These are phyloP conservation scores for Leptopilina clavipes DNA, from an alignment of 1,140 invertebrate genomes.

Conservation along the genomic window DNA sequence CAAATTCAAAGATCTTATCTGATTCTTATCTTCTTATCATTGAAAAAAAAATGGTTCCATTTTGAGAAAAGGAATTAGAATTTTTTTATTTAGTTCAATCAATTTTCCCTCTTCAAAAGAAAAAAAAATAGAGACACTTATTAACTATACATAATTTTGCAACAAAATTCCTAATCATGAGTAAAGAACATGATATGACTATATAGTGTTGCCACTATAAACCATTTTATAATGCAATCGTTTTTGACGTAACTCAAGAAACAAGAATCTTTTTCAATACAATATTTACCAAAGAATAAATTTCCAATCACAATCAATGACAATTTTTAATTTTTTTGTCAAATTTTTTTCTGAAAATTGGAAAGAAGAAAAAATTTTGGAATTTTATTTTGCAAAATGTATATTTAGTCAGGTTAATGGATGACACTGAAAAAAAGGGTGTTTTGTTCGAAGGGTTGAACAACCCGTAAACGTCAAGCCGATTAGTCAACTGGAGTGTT, in stretches of 20 bases:
- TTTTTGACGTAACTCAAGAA: conserved; percentile 14
- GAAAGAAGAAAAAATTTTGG: background rate
- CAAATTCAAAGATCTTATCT: no score
- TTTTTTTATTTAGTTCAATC: background rate
- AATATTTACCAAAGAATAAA: background rate
- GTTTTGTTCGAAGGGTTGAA: conserved; percentile 57
- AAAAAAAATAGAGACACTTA: no score
- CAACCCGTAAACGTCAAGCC: conserved; percentile 64
- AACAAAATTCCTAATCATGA: background rate
- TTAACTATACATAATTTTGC: conserved; percentile 3
- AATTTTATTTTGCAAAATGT: background rate
- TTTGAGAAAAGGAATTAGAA: conserved; percentile 11
- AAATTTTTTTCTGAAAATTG: no score
- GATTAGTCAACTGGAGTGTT: conserved; percentile 57
- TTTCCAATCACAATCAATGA: background rate
- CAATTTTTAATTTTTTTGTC: background rate
- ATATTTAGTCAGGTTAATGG: background rate
- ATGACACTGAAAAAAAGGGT: conserved; percentile 42
- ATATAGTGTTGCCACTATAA: background rate
- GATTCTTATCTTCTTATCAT: no score
- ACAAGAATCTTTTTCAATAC: conserved; percentile 4
- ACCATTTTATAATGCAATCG: background rate
- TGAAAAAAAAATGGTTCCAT: no score
- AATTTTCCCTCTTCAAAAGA: no score
- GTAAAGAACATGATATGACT: background rate